Evolutionary conservation across 2,113 vertebrate species (phyloP).

Genomic region (Atrichornis clamosus): DNA sequence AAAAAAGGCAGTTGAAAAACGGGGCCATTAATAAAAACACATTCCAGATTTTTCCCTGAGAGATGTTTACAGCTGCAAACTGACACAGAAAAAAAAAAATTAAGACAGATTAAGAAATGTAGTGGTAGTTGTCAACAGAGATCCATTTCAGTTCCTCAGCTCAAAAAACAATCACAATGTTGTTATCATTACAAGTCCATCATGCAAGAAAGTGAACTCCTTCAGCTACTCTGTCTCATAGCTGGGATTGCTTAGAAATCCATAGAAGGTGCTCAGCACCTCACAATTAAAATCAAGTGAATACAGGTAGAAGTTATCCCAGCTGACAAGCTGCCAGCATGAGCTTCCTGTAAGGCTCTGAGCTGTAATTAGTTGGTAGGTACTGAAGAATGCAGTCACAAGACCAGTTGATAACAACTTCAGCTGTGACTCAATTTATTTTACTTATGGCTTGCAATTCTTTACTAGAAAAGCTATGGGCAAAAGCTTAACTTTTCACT

Average conservation of each 20-base stretch:
- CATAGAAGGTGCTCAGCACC: not conserved
- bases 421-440: not conserved
- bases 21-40: not conserved
- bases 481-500: not conserved
- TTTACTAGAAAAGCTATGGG: not conserved
- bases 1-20: not conserved
- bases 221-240: not conserved
- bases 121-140: not conserved
- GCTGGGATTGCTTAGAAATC: not conserved
- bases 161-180: not conserved
- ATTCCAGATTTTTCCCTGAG: slow-evolving; percentile 1
- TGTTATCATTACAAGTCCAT: not conserved
- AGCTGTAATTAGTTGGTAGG: not conserved
- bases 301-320: not conserved
- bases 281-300: not conserved
- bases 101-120: not conserved
- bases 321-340: not conserved
- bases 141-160: not conserved
- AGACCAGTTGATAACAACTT: not conserved
- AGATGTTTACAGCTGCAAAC: slow-evolving; percentile 30
- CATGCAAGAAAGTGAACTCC: not conserved
- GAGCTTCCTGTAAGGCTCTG: not conserved
- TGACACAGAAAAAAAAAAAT: slow-evolving; percentile 5
- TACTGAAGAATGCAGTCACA: not conserved
- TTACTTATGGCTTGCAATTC: not conserved